Percentiles rank a stretch among this genome's conserved stretches.
phyloP scores from a whole-genome alignment of 2,797 vertebrate species.

The Schizopygopsis pylzovi region DNA sequence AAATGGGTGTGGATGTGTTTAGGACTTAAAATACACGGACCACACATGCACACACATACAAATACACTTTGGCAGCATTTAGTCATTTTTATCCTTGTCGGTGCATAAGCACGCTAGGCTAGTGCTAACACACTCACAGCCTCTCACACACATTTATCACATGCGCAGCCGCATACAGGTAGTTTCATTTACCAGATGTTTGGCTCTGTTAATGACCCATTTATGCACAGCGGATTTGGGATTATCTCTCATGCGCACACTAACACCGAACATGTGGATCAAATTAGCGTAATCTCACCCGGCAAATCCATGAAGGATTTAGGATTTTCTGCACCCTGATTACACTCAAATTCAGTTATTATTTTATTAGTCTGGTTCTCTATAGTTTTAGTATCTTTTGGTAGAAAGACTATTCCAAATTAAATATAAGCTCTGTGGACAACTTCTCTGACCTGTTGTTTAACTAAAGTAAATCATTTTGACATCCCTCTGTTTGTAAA shows the following conservation, averaged over 20 bases:
- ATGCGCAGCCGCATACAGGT: conserved; percentile 34
- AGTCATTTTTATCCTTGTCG: conserved; percentile 11
- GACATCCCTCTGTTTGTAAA: neutral
- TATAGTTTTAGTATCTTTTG: neutral
- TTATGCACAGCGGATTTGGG: conserved; percentile 62
- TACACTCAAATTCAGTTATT: conserved; percentile 39
- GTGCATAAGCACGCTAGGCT: neutral
- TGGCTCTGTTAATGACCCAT: conserved; percentile 52
- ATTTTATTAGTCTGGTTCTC: neutral
- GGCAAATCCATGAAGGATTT: conserved; percentile 71
- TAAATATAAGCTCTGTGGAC: neutral
- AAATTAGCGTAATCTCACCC: conserved; percentile 72
- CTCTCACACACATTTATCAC: conserved; percentile 21
- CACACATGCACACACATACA: conserved; percentile 48
- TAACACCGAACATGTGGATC: conserved; percentile 68
- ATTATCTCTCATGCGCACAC: conserved; percentile 69
- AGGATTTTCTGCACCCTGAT: conserved; percentile 68
- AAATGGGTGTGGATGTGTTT: conserved; percentile 46
- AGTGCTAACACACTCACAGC: conserved; percentile 8
- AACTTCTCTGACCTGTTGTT: neutral
- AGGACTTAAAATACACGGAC: conserved; percentile 25
- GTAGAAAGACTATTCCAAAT: neutral
- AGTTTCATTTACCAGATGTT: conserved; percentile 56
- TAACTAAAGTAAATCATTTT: neutral
- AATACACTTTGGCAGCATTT: conserved; percentile 16